Evolutionary conservation across 2,888 invertebrate species (phyloP).

Genomic region (Zootermopsis nevadensis): DNA sequence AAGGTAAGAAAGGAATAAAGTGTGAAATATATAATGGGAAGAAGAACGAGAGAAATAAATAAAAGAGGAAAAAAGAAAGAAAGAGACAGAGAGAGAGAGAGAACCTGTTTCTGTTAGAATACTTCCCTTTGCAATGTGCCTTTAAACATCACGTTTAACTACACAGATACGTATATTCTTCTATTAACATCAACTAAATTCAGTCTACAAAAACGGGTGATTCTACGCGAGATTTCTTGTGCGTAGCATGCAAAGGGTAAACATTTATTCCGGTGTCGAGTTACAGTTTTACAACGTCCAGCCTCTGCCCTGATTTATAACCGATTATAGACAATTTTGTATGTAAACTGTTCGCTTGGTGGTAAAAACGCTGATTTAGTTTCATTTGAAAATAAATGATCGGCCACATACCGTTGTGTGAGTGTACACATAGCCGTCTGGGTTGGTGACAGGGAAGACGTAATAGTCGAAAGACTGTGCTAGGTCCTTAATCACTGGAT

Average conservation of each 20-base stretch:
- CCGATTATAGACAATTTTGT: too few species aligned
- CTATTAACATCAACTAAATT: too few species aligned
- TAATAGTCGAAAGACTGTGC: constrained; percentile 80
- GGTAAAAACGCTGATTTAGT: background rate
- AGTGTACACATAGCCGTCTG: constrained; percentile 78
- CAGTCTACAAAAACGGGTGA: too few species aligned
- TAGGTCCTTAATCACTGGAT: constrained; percentile 67
- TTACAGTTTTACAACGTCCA: too few species aligned
- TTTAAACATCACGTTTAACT: too few species aligned
- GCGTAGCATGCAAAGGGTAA: too few species aligned
- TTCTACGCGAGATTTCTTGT: too few species aligned
- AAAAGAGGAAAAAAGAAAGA: background rate
- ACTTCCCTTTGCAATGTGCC: too few species aligned
- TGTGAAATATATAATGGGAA: background rate
- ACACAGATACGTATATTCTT: too few species aligned
- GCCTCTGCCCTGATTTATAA: too few species aligned
- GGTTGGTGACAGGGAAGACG: constrained; percentile 77
- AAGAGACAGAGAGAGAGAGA: background rate
- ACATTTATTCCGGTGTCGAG: too few species aligned
- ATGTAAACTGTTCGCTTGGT: background rate
- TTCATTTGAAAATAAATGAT: background rate
- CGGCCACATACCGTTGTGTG: constrained; percentile 67
- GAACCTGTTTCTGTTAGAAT: too few species aligned
- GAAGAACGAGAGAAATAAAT: background rate
- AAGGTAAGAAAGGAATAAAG: background rate